A percentile compares a stretch with the other conserved stretches of the same genome.
These are phyloP conservation scores for Notothenia rossii DNA, from an alignment of 2,113 vertebrate genomes.

Conservation along the genomic window DNA sequence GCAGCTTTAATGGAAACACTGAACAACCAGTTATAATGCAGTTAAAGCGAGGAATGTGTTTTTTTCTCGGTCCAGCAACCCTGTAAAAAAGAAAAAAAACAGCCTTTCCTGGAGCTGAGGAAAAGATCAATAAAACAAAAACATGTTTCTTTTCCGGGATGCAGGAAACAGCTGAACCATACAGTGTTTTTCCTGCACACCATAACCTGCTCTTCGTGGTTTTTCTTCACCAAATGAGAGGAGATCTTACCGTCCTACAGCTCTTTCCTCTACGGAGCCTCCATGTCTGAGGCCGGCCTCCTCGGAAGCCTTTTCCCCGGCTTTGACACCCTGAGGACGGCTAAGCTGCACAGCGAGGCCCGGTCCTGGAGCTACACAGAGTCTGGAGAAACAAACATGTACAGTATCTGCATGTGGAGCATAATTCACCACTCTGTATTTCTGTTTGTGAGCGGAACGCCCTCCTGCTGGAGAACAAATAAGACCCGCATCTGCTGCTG, in stretches of 20 bases:
- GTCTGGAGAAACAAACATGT: neutral
- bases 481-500: conserved; percentile 66
- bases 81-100: neutral
- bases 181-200: neutral
- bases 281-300: conserved; percentile 63
- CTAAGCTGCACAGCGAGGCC: conserved; percentile 37
- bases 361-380: neutral
- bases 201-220: conserved; percentile 42
- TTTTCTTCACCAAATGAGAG: conserved; percentile 13
- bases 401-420: conserved; percentile 28
- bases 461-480: conserved; percentile 71
- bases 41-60: neutral
- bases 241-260: conserved; percentile 59
- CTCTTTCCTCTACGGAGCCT: conserved; percentile 65
- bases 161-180: conserved; percentile 7
- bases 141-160: too few relatives aligned
- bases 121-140: conserved; percentile 29
- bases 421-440: conserved; percentile 20
- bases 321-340: conserved; percentile 40
- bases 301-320: conserved; percentile 51
- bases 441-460: conserved; percentile 63
- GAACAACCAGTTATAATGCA: neutral
- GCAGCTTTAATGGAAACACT: neutral
- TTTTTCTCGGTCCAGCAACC: neutral
- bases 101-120: neutral